A percentile compares a stretch with the other conserved stretches of the same genome.
Conservation (phyloP, 2,113 vertebrate genomes). For the Lepisosteus osseus region DNA sequence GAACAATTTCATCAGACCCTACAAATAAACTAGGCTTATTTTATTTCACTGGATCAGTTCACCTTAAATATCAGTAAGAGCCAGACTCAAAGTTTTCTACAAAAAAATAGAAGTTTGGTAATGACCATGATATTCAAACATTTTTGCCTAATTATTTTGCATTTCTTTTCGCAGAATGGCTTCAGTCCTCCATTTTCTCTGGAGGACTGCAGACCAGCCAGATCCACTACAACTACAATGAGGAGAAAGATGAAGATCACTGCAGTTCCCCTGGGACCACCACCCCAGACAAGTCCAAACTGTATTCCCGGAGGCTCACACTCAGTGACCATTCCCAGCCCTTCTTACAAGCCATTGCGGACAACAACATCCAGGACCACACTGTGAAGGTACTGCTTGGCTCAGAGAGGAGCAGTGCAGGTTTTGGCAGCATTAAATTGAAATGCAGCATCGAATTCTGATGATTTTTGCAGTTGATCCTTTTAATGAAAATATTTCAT, state of each 20-base stretch:
- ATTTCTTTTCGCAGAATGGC: slow-evolving; percentile 74
- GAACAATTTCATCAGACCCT: too few relatives aligned
- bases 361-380: slow-evolving; percentile 94
- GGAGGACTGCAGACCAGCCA: slow-evolving; percentile 97
- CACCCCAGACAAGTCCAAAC: slow-evolving; percentile 83
- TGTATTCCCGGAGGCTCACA: slow-evolving; percentile 76
- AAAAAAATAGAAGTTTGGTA: too few relatives aligned
- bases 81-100: too few relatives aligned
- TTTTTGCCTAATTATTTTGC: neutral
- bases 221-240: slow-evolving; percentile 98
- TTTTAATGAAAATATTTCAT: too few relatives aligned
- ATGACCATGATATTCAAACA: neutral
- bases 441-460: neutral
- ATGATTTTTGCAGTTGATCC: too few relatives aligned
- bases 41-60: too few relatives aligned
- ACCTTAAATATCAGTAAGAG: too few relatives aligned
- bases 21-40: too few relatives aligned
- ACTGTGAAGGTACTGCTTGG: slow-evolving; percentile 80
- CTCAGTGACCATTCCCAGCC: slow-evolving; percentile 91
- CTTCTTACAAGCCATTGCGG: slow-evolving; percentile 92
- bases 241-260: slow-evolving; percentile 98
- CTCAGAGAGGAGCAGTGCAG: neutral
- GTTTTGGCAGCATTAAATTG: neutral
- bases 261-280: slow-evolving; percentile 88
- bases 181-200: slow-evolving; percentile 93